Evolutionary conservation across 1,140 invertebrate genomes (phyloP).

Genomic region (Hyles vespertilio): DNA sequence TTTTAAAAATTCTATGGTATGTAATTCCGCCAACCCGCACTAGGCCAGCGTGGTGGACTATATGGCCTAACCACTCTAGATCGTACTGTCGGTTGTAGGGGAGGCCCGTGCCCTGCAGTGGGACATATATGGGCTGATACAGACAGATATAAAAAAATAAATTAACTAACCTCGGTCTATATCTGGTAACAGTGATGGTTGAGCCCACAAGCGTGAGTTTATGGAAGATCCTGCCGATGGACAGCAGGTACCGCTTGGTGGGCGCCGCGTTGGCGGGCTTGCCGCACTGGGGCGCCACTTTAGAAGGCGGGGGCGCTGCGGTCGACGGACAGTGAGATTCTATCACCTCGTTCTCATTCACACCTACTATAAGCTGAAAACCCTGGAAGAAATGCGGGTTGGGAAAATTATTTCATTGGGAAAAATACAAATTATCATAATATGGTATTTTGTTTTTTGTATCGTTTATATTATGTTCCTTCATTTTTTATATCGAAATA

Average conservation of each 20-base stretch:
- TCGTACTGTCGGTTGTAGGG: too few species aligned
- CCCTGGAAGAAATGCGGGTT: slow-evolving; percentile 76
- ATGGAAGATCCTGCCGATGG: slow-evolving; percentile 97
- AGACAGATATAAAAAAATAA: slow-evolving; percentile 30
- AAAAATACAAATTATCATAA: too few species aligned
- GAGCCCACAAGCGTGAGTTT: slow-evolving; percentile 89
- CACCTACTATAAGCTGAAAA: slow-evolving; percentile 88
- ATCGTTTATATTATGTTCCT: too few species aligned
- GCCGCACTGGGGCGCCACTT: slow-evolving; percentile 63
- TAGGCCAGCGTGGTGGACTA: too few species aligned
- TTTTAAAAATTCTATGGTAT: too few species aligned
- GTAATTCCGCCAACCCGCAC: too few species aligned
- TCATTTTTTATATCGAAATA: too few species aligned
- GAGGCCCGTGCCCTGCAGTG: too few species aligned
- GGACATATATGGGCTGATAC: not conserved
- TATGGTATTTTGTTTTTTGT: too few species aligned
- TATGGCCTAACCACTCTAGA: too few species aligned
- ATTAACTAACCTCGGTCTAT: slow-evolving; percentile 86
- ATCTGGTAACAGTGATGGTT: slow-evolving; percentile 93
- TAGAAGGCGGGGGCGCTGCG: slow-evolving; percentile 64
- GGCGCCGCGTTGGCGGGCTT: slow-evolving; percentile 55
- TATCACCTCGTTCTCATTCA: slow-evolving; percentile 61
- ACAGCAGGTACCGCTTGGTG: slow-evolving; percentile 87
- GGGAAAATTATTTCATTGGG: too few species aligned
- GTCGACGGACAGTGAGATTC: slow-evolving; percentile 59